Evolutionary conservation across 1,140 invertebrate genomes (phyloP), one percentile per base, ranked within the genome.

Genomic region (Diorhabda carinulata): DNA sequence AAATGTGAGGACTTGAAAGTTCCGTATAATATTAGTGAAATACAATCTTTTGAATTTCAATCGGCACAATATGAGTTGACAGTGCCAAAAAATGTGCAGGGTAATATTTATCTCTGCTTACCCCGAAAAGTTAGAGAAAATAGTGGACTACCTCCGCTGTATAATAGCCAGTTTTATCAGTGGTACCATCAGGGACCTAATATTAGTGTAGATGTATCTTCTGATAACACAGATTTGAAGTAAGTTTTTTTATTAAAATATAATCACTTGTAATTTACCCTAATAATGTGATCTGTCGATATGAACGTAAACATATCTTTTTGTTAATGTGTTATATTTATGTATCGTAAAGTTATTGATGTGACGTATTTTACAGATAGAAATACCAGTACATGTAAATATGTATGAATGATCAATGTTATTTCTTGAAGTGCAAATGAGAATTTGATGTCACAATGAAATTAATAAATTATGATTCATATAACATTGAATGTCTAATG

Each of bases 161-260:
- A 72, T 8, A 44, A 58, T 42, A 71, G 69, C 59, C 68, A 58
- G 40, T 40, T 70, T 43, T 64, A 64, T 61, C 63, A 66, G 45
- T 79, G 77, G 77, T 74, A 67, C 61, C 77, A 78, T 73, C 78
- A 79, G 71, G 78, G 78, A 58, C 74, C 70, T 47, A 70, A 72
- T 72, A 67, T 78, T 66, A 69, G 63, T 65, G 47, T 75, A 40
- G 64, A 73, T 47, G 25, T 61, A 64, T 52, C 60, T 40, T 5
- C 57, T 70, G 47, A 52, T n/a, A n/a, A 2, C n/a, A 8, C 47
- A 52, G n/a, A n/a, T 52, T 52, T 52, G n/a, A 2, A 4, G 47
- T 52, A 52, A 52, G 47, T 52, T 52, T 52, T 4, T 52, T 52
- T 52, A 52, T 52, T 25, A 25, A 25, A 25, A 25, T 25, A 25